Conservation (phyloP, 2,888 invertebrate genomes). For the Caenorhabditis sp. region DNA sequence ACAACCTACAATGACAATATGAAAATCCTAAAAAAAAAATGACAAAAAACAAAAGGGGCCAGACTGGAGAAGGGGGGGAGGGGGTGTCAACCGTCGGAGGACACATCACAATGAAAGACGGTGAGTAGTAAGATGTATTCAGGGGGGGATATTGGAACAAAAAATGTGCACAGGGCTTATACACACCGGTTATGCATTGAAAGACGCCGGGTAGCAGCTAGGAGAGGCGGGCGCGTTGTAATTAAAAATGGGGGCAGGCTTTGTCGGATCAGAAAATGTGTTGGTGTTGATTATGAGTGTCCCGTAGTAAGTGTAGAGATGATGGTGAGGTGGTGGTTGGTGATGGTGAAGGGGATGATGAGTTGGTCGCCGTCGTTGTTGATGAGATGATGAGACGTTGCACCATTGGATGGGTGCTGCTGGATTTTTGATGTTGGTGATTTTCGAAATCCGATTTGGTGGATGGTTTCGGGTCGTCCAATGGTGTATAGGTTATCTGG, state of each 20-base stretch:
- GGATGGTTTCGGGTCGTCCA: background rate
- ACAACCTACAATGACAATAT: constrained; percentile 11
- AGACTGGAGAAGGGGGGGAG: constrained; percentile 7
- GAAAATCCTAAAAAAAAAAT: background rate
- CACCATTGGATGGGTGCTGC: background rate
- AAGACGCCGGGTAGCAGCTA: constrained; percentile 38
- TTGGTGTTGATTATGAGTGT: background rate
- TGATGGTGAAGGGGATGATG: background rate
- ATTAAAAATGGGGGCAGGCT: background rate
- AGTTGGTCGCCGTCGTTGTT: background rate
- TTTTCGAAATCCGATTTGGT: constrained; percentile 1
- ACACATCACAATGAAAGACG: background rate
- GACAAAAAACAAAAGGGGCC: background rate
- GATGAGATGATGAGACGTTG: background rate
- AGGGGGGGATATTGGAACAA: background rate
- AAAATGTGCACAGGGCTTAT: background rate
- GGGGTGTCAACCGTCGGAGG: constrained; percentile 2
- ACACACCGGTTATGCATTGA: constrained; percentile 37
- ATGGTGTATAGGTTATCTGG: background rate
- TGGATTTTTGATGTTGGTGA: background rate
- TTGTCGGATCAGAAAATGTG: background rate
- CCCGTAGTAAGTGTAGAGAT: constrained; percentile 2
- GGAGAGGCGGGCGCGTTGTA: background rate
- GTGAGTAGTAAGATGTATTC: background rate
- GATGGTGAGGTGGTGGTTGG: background rate